Conservation (phyloP, 2,888 invertebrate species). For the Desoria tigrina region DNA sequence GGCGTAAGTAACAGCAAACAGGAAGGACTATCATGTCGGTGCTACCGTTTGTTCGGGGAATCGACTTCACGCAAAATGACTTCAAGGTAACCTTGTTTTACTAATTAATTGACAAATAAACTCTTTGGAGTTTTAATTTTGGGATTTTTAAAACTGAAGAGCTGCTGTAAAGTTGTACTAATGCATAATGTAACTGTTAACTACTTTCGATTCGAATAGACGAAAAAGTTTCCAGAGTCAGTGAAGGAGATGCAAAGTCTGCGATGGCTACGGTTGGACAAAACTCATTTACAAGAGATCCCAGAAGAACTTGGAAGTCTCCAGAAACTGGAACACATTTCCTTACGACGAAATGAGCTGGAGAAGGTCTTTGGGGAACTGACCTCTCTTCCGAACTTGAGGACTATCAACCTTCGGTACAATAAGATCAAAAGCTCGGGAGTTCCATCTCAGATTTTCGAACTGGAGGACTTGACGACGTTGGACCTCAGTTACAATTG, state of each 20-base stretch:
- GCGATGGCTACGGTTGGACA: conserved; percentile 94
- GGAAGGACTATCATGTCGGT: no score
- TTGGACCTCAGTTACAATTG: conserved; percentile 94
- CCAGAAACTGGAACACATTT: conserved; percentile 91
- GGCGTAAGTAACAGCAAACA: no score
- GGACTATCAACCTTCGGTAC: conserved; percentile 88
- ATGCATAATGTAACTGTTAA: conserved; percentile 11
- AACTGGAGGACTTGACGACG: conserved; percentile 89
- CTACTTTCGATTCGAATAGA: no score
- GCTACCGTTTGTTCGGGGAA: conserved; percentile 94
- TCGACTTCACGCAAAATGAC: conserved; percentile 96
- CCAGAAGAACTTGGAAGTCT: conserved; percentile 93
- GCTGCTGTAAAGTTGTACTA: no score
- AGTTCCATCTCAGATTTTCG: conserved; percentile 88
- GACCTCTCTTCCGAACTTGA: conserved; percentile 77
- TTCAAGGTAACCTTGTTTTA: no score
- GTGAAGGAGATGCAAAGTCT: conserved; percentile 94
- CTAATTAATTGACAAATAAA: no score
- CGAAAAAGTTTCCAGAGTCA: conserved; percentile 83
- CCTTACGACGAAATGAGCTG: conserved; percentile 83
- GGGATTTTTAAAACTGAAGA: no score
- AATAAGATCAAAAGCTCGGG: conserved; percentile 93
- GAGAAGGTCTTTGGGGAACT: conserved; percentile 93
- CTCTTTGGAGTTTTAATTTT: no score
- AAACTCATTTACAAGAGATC: conserved; percentile 80